Evolutionary conservation across 2,113 vertebrate genomes (phyloP).

Genomic region (Numida meleagris): DNA sequence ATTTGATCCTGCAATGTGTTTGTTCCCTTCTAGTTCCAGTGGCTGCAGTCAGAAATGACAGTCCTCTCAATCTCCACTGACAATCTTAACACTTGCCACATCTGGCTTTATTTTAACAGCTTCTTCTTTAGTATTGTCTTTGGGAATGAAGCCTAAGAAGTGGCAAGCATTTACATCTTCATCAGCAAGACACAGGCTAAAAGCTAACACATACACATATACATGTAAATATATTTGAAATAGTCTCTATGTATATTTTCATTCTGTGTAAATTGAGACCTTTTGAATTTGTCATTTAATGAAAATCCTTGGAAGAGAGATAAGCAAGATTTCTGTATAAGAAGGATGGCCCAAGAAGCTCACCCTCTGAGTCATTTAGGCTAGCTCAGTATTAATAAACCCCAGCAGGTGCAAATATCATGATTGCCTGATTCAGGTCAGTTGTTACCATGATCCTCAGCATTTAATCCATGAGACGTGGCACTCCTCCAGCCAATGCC

Average conservation of each 20-base stretch:
- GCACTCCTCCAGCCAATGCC: accelerated
- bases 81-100: not conserved
- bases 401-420: not conserved
- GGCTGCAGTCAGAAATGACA: not conserved
- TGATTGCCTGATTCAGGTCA: not conserved
- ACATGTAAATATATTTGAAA: accelerated
- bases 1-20: not conserved
- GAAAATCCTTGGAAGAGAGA: not conserved
- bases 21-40: not conserved
- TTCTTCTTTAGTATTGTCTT: not conserved
- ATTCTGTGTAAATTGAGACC: not conserved
- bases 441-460: not conserved
- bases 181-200: not conserved
- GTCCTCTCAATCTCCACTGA: not conserved
- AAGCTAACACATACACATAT: not conserved
- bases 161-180: not conserved
- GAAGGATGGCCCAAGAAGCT: not conserved
- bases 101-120: accelerated
- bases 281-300: not conserved
- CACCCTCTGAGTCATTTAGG: not conserved
- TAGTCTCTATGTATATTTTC: not conserved
- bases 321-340: not conserved
- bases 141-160: not conserved
- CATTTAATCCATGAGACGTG: not conserved
- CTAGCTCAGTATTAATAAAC: not conserved